Evolutionary conservation across 2,113 vertebrate species (phyloP), one percentile per base, ranked within the genome.

Genomic region (Copsychus sechellarum): DNA sequence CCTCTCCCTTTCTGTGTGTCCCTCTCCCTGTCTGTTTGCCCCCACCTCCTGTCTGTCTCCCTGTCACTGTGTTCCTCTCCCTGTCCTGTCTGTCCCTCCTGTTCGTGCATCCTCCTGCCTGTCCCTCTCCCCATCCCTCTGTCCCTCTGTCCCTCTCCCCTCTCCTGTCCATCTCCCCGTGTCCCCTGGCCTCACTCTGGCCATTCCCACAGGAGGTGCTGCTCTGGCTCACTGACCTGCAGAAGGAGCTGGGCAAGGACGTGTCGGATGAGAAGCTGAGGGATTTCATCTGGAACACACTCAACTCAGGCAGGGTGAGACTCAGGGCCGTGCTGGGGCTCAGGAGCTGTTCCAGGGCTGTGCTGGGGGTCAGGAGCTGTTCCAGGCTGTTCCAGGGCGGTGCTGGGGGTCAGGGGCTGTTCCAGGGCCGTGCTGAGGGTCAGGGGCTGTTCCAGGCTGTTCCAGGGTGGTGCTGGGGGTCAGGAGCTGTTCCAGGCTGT

Each of bases 261-360:
- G 99, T 99, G 74, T 99, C 99, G 2, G 99, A 99, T 20, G 99
- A 99, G 81, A 98, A 97, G 86, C 98, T 99, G 98, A 98, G 98
- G 86, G 99, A 99, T 83, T 99, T 99, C 97, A 99, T 99, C 97
- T 99, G 99, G 99, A 99, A 99, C 98, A 99, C 99, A 15, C 98
- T 99, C 47, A 99, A 99, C 93, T 99, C 99, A 29, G 99, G 99
- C 96, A 98, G 99, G 98, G 99, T 99, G 97, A 98, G 81, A 2
- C 16, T 31, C 18, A 73, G 51, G 81, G 71, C 72, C 8, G 1
- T 34, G 15, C 26, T 53, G 28, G 26, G 53, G 43, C 4, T 54
- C 51, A 40, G 38, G 38, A 11, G 5, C 5, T 3, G 11, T 17
- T 3, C 31, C 8, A 11, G 43, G 43, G 43, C 43, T 4, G 43